Percentiles rank a stretch among this genome's conserved stretches.
phyloP scores from a whole-genome alignment of 2,113 vertebrate species.

The Anseranas semipalmata region DNA sequence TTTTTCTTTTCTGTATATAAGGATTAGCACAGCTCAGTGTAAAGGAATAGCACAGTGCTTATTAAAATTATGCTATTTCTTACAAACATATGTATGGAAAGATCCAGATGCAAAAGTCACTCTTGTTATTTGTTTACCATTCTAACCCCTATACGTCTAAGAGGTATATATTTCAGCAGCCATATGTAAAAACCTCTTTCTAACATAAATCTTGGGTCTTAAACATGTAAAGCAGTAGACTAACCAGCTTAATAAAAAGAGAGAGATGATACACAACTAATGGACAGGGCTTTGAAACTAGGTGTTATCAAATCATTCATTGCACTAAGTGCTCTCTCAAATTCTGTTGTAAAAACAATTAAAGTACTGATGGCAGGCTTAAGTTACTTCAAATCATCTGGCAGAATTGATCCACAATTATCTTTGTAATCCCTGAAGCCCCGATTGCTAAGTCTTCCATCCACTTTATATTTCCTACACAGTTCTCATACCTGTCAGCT shows the following conservation, averaged over 20 bases:
- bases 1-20: neutral
- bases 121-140: neutral
- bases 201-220: conserved; percentile 65
- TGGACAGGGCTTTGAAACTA: conserved; percentile 62
- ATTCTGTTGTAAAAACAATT: conserved; percentile 81
- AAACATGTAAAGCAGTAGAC: conserved; percentile 63
- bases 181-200: conserved; percentile 56
- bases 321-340: conserved; percentile 76
- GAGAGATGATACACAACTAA: conserved; percentile 71
- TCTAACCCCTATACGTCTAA: neutral
- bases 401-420: conserved; percentile 83
- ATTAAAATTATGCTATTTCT: conserved; percentile 10
- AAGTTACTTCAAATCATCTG: conserved; percentile 80
- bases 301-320: conserved; percentile 76
- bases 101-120: neutral
- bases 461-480: conserved; percentile 75
- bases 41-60: neutral
- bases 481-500: conserved; percentile 66
- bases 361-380: conserved; percentile 79
- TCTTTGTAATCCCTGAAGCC: conserved; percentile 80
- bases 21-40: neutral
- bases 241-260: conserved; percentile 76
- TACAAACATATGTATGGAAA: neutral
- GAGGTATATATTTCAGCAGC: conserved; percentile 15
- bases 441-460: conserved; percentile 66